These are phyloP conservation scores for Leptopterna dolabrata DNA, from an alignment of 2,888 invertebrate genomes.

Conservation along the genomic window DNA sequence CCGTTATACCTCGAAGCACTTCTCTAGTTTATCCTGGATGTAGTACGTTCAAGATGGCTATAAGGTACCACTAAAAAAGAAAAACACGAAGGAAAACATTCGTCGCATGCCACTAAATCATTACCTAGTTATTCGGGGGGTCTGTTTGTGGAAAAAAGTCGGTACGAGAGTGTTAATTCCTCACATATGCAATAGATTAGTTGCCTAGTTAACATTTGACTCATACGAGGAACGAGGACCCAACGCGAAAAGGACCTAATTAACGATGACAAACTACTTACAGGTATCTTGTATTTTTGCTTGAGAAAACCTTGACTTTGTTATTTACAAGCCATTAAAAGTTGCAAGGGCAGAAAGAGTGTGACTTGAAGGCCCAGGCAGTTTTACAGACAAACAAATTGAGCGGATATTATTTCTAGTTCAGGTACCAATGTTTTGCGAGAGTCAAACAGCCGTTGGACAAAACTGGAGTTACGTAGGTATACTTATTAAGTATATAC, in stretches of 20 bases:
- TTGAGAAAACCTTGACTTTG: slow-evolving; percentile 28
- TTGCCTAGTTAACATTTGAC: background rate
- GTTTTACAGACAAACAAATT: background rate
- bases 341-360: background rate
- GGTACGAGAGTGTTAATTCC: background rate
- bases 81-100: background rate
- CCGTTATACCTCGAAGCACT: too few species aligned
- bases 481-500: too few species aligned
- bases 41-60: too few species aligned
- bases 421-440: background rate
- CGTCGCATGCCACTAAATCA: background rate
- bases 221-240: background rate
- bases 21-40: too few species aligned
- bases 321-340: slow-evolving; percentile 20
- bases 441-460: background rate
- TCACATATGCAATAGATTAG: background rate
- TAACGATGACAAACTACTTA: background rate
- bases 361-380: background rate
- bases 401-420: background rate
- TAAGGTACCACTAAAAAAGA: too few species aligned
- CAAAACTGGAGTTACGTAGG: too few species aligned
- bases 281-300: background rate
- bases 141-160: background rate
- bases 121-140: background rate
- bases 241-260: background rate